A percentile compares a stretch with the other conserved stretches of the same genome.
phyloP scores from a whole-genome alignment of 2,797 vertebrate genomes.

The Sebastes trivittatus region DNA sequence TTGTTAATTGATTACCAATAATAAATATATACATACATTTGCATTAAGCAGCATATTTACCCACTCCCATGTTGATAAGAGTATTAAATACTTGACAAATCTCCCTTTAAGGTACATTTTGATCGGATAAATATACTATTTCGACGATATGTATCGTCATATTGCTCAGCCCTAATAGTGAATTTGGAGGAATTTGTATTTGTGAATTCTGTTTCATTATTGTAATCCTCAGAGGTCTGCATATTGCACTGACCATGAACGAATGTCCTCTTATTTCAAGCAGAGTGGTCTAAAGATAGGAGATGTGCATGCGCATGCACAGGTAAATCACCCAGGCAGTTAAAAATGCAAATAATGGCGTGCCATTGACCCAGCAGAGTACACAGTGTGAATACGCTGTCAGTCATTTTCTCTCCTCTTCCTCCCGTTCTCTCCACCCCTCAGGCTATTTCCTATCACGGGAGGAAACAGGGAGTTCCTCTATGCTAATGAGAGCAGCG shows the following conservation, averaged over 20 bases:
- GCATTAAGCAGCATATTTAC: no score
- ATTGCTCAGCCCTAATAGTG: no score
- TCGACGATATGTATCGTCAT: no score
- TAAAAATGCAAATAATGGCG: constrained; percentile 18
- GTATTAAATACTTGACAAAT: no score
- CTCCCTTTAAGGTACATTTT: no score
- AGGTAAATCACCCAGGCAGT: neutral
- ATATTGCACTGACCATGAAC: neutral
- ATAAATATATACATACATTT: no score
- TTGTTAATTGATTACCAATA: no score
- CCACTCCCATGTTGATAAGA: no score
- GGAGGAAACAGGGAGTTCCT: constrained; percentile 44
- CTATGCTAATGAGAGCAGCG: constrained; percentile 51
- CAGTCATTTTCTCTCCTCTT: constrained; percentile 33
- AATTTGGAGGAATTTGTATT: no score
- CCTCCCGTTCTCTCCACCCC: constrained; percentile 27
- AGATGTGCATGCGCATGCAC: neutral
- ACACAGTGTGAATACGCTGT: constrained; percentile 24
- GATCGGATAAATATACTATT: no score
- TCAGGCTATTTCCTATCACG: constrained; percentile 56
- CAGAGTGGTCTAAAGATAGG: neutral
- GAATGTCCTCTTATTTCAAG: neutral
- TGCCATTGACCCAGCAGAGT: constrained; percentile 24
- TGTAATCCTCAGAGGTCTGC: neutral
- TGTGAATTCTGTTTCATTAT: no score